Evolutionary conservation across 2,888 invertebrate genomes (phyloP).

Genomic region (Heliothis peltigera): DNA sequence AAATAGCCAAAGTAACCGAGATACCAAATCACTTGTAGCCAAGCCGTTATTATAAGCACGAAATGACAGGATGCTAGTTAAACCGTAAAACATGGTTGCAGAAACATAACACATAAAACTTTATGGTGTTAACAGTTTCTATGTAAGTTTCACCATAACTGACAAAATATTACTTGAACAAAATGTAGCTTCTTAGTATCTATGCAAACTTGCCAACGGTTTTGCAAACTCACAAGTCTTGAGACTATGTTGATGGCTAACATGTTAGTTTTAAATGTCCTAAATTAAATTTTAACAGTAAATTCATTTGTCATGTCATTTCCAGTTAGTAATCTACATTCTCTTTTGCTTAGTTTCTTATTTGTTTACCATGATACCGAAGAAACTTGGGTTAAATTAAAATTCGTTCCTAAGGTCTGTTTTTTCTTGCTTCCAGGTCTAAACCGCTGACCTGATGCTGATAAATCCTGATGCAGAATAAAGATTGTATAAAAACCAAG

Average conservation of each 20-base stretch:
- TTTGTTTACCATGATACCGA: no score
- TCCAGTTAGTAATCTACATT: no score
- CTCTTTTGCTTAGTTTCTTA: no score
- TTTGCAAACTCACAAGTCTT: not conserved
- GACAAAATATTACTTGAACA: constrained; percentile 25
- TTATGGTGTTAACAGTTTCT: constrained; percentile 33
- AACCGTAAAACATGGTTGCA: constrained; percentile 27
- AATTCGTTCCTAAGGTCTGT: no score
- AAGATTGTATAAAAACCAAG: no score
- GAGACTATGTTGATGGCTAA: not conserved
- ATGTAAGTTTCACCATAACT: constrained; percentile 38
- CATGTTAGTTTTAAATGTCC: not conserved
- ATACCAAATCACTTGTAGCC: not conserved
- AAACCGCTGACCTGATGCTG: no score
- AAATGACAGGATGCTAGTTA: constrained; percentile 23
- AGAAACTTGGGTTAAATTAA: no score
- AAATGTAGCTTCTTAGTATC: constrained; percentile 2
- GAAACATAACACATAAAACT: constrained; percentile 40
- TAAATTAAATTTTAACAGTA: not conserved
- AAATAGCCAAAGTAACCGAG: not conserved
- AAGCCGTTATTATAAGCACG: constrained; percentile 29
- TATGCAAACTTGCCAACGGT: constrained; percentile 14
- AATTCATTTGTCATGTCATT: no score
- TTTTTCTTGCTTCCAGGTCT: no score
- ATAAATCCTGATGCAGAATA: no score